phyloP scores from a whole-genome alignment of 37 sponge, comb jelly and placozoan species.

The Bolinopsis microptera region DNA sequence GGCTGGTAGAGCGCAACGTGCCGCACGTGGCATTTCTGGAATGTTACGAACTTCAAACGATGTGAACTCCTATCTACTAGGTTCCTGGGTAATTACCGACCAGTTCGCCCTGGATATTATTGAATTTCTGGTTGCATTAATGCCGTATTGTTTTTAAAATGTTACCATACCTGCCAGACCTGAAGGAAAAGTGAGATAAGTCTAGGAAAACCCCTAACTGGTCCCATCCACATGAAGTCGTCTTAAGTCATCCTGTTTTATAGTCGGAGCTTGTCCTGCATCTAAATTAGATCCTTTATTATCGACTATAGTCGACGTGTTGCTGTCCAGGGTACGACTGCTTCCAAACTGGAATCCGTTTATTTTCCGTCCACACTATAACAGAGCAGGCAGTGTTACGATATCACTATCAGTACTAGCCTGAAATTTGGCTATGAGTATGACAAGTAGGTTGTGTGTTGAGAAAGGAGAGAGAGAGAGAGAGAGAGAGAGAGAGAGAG shows the following conservation, averaged over 20 bases:
- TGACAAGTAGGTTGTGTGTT: neutral
- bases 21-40: neutral
- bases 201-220: neutral
- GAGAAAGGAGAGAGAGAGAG: neutral
- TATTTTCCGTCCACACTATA: neutral
- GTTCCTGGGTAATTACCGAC: neutral
- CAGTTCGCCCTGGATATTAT: neutral
- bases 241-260: neutral
- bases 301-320: neutral
- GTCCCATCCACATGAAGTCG: neutral
- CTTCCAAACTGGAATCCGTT: neutral
- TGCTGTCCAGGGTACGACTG: neutral
- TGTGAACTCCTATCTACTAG: neutral
- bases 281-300: neutral
- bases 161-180: neutral
- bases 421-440: neutral
- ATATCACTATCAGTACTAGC: neutral
- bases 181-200: neutral
- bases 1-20: neutral
- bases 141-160: neutral
- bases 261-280: neutral
- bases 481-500: neutral
- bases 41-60: neutral
- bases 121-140: neutral
- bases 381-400: neutral